Conservation (phyloP, 2,888 invertebrate species). For the Teleogryllus oceanicus region DNA sequence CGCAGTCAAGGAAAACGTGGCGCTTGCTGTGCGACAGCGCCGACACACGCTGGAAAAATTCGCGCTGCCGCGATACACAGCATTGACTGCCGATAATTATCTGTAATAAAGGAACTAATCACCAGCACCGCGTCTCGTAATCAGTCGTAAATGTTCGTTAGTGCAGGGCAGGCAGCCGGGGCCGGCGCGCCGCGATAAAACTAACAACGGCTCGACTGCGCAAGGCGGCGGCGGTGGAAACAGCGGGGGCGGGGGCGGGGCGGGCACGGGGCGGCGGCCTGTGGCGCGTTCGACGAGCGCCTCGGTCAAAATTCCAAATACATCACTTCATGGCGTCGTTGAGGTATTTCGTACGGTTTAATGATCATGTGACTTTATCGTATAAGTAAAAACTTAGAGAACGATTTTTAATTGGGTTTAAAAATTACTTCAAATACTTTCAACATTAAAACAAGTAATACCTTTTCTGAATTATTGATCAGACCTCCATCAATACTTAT, state of each 20-base stretch:
- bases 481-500: too few relatives aligned
- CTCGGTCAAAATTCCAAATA: not conserved
- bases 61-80: not conserved
- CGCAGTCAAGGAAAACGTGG: too few relatives aligned
- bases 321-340: too few relatives aligned
- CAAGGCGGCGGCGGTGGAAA: not conserved
- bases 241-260: not conserved
- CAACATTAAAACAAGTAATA: too few relatives aligned
- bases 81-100: slow-evolving; percentile 18
- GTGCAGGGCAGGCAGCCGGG: not conserved
- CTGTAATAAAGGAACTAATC: slow-evolving; percentile 1
- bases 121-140: not conserved
- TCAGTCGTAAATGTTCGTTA: slow-evolving; percentile 18
- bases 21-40: not conserved
- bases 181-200: slow-evolving; percentile 18
- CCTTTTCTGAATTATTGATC: too few relatives aligned
- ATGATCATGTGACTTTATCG: too few relatives aligned
- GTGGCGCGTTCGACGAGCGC: not conserved
- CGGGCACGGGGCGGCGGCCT: not conserved
- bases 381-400: too few relatives aligned
- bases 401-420: too few relatives aligned
- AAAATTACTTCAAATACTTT: too few relatives aligned
- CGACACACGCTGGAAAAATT: not conserved
- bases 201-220: not conserved
- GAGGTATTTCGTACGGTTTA: too few relatives aligned